Evolutionary conservation across 2,113 vertebrate genomes (phyloP).

Genomic region (Cephalopterus ornatus): DNA sequence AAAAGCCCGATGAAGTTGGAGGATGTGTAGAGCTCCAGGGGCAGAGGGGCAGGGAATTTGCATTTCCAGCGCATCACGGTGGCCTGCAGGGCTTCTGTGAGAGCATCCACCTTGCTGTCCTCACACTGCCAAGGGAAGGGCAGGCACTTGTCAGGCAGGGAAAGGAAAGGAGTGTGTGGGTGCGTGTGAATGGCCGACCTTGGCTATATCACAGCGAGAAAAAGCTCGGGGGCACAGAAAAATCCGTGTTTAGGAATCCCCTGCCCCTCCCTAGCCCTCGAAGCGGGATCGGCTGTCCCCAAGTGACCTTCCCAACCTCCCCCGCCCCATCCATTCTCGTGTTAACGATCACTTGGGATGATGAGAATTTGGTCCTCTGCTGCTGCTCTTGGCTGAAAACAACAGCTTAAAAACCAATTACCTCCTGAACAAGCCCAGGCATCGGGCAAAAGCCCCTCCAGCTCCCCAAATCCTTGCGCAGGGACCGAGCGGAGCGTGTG

Average conservation of each 20-base stretch:
- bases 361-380: background rate
- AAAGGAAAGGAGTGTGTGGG: background rate
- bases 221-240: background rate
- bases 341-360: background rate
- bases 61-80: constrained; percentile 88
- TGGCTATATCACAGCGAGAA: background rate
- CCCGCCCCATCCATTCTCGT: background rate
- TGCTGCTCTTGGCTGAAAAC: background rate
- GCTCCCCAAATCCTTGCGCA: background rate
- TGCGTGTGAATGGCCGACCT: background rate
- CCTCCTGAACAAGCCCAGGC: background rate
- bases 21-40: constrained; percentile 93
- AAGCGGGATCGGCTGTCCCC: background rate
- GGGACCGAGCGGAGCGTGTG: rapidly evolving
- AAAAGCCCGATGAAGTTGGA: constrained; percentile 97
- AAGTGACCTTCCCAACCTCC: background rate
- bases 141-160: background rate
- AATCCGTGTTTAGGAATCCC: background rate
- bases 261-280: background rate
- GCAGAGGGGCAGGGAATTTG: constrained; percentile 87
- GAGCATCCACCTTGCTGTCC: constrained; percentile 90
- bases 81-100: constrained; percentile 87
- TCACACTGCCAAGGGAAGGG: constrained; percentile 81
- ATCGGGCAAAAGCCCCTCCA: background rate
- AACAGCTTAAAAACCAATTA: background rate